Evolutionary conservation across 2,888 invertebrate genomes (phyloP).

Genomic region (Drosophila nigritarsus): DNA sequence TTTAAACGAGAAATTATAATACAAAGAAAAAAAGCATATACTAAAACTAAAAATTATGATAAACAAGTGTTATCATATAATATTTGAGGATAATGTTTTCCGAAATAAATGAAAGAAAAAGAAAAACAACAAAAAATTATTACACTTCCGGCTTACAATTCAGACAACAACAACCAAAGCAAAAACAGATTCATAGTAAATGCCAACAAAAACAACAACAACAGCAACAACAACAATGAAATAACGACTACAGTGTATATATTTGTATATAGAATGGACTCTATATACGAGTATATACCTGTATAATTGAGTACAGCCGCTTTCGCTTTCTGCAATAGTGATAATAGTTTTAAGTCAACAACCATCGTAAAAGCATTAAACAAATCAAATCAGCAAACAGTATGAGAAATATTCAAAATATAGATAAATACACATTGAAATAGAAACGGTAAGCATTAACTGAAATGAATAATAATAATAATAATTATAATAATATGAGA

Average conservation of each 20-base stretch:
- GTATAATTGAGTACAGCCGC: slow-evolving; percentile 78
- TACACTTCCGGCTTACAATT: slow-evolving; percentile 65
- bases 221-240: slow-evolving; percentile 56
- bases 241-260: slow-evolving; percentile 32
- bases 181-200: slow-evolving; percentile 64
- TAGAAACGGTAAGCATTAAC: slow-evolving; percentile 67
- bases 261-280: slow-evolving; percentile 11
- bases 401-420: slow-evolving; percentile 61
- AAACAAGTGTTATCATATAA: slow-evolving; percentile 42
- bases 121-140: slow-evolving; percentile 27
- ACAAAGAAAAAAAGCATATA: slow-evolving; percentile 25
- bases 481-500: slow-evolving; percentile 28
- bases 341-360: slow-evolving; percentile 84
- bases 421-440: slow-evolving; percentile 68
- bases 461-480: slow-evolving; percentile 27
- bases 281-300: slow-evolving; percentile 35
- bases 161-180: slow-evolving; percentile 42
- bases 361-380: slow-evolving; percentile 59
- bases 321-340: slow-evolving; percentile 85
- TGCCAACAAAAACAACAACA: slow-evolving; percentile 67
- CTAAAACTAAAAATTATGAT: slow-evolving; percentile 42
- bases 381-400: slow-evolving; percentile 67
- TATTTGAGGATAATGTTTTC: slow-evolving; percentile 45
- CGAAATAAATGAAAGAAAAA: slow-evolving; percentile 3
- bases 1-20: slow-evolving; percentile 49